Base-by-base conservation (phyloP, 2,113 vertebrate genomes). In the Astatoreochromis straeleni region DNA sequence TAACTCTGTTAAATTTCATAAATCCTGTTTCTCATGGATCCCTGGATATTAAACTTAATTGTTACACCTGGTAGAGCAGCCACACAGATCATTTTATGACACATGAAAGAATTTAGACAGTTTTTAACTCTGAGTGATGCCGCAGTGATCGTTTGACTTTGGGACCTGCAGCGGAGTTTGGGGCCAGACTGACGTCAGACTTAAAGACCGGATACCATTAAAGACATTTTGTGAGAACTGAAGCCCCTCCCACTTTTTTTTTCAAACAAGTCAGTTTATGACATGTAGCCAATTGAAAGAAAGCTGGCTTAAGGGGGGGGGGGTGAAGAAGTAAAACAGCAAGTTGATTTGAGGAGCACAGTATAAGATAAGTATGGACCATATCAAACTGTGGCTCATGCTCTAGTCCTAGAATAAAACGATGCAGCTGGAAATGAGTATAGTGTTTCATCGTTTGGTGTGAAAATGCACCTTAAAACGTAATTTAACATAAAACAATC, bases 271-370 rank as follows among this genome's bases (percentile, higher is more conserved):
- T 7, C 21, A 29, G 6, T 29, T 45, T 47, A 29, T 47, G 14
- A 75, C 14, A 10, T 17, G 70, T 10, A 47, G 40, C 8, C 2
- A 0, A 29, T 47, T 47, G 24, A 45, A 47, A 45, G 21, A 47
- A 75, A 75, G 14, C 9, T 75, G 14, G 40, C 40, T 19, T 19
- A 17, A 29, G 0, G 24, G 14, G 40, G 9, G 38, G 1, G 40
- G 9, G 38, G 1, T 29, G 70, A 75, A 47, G 42, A 31, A 29
- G 9, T 4, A 75, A 47, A 75, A 75, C 24, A 47, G 70, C 6
- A 12, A 19, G 24, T 12, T 31, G 4, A 78, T 49, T 29, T 78
- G 0, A 78, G 9, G 6, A 29, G 40, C 0, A 6, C 14, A 12
- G 24, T 47, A 11, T 47, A 29, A 75, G 14, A 47, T 29, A 47